Percentiles rank a stretch among this genome's conserved stretches.
Conservation (phyloP, 2,888 invertebrate species). For the Netelia fuscicornis region DNA sequence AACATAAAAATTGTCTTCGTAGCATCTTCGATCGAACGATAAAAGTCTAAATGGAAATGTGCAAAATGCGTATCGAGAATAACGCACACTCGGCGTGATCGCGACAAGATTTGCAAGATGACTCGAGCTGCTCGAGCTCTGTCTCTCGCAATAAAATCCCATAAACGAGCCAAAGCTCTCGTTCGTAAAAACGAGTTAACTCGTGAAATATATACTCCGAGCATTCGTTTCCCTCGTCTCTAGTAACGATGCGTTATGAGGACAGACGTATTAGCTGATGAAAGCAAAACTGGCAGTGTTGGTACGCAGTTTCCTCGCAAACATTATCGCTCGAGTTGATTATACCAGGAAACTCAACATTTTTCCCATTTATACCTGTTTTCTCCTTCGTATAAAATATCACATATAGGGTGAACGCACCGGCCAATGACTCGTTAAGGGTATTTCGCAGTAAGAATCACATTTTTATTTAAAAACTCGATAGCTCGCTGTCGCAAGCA, state of each 20-base stretch:
- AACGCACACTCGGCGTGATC: constrained; percentile 4
- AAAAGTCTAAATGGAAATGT: too few relatives aligned
- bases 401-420: neutral
- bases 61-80: neutral
- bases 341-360: constrained; percentile 50
- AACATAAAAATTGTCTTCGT: too few relatives aligned
- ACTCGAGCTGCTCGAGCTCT: constrained; percentile 74
- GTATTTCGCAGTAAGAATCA: too few relatives aligned
- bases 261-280: constrained; percentile 13
- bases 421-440: too few relatives aligned
- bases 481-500: too few relatives aligned
- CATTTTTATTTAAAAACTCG: too few relatives aligned
- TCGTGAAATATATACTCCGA: constrained; percentile 67
- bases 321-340: constrained; percentile 62
- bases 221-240: constrained; percentile 50
- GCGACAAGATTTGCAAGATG: constrained; percentile 72
- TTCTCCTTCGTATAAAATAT: neutral
- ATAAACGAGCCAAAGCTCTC: constrained; percentile 83
- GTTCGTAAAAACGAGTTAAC: constrained; percentile 45
- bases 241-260: constrained; percentile 70
- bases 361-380: neutral
- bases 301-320: constrained; percentile 30
- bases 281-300: constrained; percentile 4
- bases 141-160: constrained; percentile 86
- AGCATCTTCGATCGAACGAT: too few relatives aligned